Evolutionary conservation across 2,888 invertebrate species (phyloP).

Genomic region (Tinea semifulvella): DNA sequence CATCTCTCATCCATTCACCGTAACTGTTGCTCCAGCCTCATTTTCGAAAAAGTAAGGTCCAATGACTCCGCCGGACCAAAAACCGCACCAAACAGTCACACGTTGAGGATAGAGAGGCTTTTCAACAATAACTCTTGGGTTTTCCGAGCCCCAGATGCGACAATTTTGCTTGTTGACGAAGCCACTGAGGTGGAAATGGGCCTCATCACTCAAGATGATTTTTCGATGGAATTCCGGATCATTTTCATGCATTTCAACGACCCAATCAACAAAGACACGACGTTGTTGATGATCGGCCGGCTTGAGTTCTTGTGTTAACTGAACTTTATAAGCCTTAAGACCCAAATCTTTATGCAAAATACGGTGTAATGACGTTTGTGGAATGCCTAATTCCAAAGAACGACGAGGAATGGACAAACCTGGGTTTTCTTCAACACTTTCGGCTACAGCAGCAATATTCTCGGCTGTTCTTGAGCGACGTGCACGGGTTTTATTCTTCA

Average conservation of each 20-base stretch:
- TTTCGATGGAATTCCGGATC: constrained; percentile 17
- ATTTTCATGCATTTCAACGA: constrained; percentile 19
- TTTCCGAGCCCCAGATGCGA: constrained; percentile 15
- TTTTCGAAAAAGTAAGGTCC: too few species aligned
- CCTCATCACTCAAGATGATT: constrained; percentile 15
- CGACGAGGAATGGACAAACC: constrained; percentile 18
- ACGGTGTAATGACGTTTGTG: constrained; percentile 20
- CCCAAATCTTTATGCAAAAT: constrained; percentile 18
- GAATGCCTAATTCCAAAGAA: constrained; percentile 18
- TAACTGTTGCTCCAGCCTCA: too few species aligned
- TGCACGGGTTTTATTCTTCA: constrained; percentile 15
- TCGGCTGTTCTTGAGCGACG: constrained; percentile 16
- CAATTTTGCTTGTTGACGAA: constrained; percentile 16
- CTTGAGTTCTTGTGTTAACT: constrained; percentile 21
- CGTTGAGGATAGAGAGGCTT: too few species aligned
- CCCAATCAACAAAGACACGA: constrained; percentile 19
- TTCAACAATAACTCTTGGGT: too few species aligned
- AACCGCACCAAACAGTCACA: too few species aligned
- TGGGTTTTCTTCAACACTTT: constrained; percentile 18
- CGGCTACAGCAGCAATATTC: constrained; percentile 15
- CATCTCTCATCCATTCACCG: too few species aligned
- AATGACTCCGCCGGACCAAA: too few species aligned
- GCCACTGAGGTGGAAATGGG: constrained; percentile 13
- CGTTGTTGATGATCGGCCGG: constrained; percentile 20
- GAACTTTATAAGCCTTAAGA: constrained; percentile 20